Conservation (phyloP, 2,888 invertebrate species). For the Ceraclea dissimilis region DNA sequence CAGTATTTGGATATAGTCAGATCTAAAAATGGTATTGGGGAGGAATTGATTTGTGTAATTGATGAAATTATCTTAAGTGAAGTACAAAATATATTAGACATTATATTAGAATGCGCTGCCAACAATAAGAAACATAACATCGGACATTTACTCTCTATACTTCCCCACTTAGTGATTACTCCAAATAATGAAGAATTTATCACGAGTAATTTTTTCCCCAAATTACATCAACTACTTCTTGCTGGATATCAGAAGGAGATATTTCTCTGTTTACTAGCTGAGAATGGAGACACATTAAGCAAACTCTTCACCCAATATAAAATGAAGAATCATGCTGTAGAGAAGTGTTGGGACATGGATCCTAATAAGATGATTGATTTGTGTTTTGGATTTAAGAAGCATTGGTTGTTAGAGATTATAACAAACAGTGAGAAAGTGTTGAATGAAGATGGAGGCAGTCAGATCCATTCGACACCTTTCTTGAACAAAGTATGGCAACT, state of each 20-base stretch:
- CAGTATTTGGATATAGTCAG: conserved; percentile 14
- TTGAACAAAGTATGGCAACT: conserved; percentile 46
- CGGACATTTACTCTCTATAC: conserved; percentile 15
- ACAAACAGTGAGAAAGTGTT: conserved; percentile 39
- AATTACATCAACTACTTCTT: conserved; percentile 17
- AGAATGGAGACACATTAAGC: conserved; percentile 37
- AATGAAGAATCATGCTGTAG: conserved; percentile 6
- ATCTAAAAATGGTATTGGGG: conserved; percentile 5
- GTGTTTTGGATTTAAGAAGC: conserved; percentile 44
- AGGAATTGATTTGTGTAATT: neutral
- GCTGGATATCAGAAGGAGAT: conserved; percentile 38
- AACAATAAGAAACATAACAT: conserved; percentile 18
- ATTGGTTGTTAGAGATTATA: conserved; percentile 44
- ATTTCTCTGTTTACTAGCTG: conserved; percentile 39
- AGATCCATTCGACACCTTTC: conserved; percentile 45
- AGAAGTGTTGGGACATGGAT: conserved; percentile 33
- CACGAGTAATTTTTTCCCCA: conserved; percentile 14
- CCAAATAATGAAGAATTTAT: conserved; percentile 8
- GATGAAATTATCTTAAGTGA: conserved; percentile 17
- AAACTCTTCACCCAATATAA: conserved; percentile 26
- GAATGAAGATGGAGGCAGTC: conserved; percentile 38
- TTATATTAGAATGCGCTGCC: conserved; percentile 9
- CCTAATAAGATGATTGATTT: conserved; percentile 47
- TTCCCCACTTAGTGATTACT: conserved; percentile 14
- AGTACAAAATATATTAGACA: conserved; percentile 17